Evolutionary conservation across 2,113 vertebrate genomes (phyloP).

Genomic region (Pterocles burchelli): DNA sequence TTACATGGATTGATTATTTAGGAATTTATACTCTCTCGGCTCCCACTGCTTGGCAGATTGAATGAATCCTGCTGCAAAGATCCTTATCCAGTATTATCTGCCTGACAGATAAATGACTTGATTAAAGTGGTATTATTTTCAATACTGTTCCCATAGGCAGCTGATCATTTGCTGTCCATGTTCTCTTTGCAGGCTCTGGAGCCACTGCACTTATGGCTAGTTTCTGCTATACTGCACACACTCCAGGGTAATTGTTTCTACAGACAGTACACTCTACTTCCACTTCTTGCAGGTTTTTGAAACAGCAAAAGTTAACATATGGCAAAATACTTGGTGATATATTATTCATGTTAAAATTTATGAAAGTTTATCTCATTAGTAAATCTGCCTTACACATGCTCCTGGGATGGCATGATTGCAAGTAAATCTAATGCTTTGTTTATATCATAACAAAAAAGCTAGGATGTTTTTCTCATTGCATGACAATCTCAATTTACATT

Average conservation of each 20-base stretch:
- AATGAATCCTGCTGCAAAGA: conserved; percentile 4
- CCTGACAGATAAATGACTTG: background rate
- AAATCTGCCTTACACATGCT: background rate
- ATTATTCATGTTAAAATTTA: background rate
- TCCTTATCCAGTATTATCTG: background rate
- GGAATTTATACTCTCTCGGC: background rate
- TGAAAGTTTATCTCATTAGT: background rate
- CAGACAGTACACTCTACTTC: background rate
- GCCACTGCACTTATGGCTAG: background rate
- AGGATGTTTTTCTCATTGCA: background rate
- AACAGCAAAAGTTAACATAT: background rate
- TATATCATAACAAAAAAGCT: background rate
- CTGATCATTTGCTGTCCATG: background rate
- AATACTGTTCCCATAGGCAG: background rate
- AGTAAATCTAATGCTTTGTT: background rate
- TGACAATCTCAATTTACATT: background rate
- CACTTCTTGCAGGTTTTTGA: background rate
- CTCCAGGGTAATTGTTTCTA: background rate
- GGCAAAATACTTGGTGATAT: background rate
- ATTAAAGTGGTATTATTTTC: background rate
- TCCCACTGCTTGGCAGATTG: background rate
- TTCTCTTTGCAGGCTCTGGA: background rate
- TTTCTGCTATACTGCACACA: background rate
- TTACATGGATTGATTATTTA: background rate
- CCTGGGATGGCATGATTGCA: background rate